These are phyloP conservation scores for Stegodyphus mimosarum DNA, from an alignment of 1,140 invertebrate species.

Conservation along the genomic window DNA sequence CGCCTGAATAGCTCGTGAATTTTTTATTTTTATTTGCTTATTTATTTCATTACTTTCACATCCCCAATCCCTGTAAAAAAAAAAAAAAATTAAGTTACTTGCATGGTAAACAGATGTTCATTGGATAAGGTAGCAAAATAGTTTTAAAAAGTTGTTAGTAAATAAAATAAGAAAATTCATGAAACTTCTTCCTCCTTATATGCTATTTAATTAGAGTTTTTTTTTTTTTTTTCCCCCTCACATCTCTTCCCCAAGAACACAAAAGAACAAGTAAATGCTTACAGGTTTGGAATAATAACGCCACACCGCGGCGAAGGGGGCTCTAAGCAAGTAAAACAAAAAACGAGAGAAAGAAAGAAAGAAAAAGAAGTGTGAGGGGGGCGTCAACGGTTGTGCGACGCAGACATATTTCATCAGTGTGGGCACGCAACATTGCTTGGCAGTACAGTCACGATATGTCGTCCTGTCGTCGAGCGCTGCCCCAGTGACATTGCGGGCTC, in stretches of 20 bases:
- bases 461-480: conserved; percentile 39
- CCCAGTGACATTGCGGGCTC: conserved; percentile 20
- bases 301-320: not conserved
- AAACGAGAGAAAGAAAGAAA: conserved; percentile 4
- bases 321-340: conserved; percentile 17
- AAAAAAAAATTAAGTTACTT: no score
- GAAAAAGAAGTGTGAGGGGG: conserved; percentile 29
- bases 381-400: conserved; percentile 21
- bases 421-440: conserved; percentile 42
- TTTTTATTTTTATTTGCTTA: no score
- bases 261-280: conserved; percentile 39
- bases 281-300: conserved; percentile 30
- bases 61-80: no score
- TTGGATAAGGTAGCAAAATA: no score
- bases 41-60: no score
- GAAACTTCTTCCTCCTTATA: no score
- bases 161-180: no score
- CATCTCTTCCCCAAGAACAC: conserved; percentile 3
- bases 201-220: not conserved
- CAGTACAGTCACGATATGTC: conserved; percentile 32
- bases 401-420: conserved; percentile 31
- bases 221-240: not conserved
- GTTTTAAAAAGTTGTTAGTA: no score
- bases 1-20: no score
- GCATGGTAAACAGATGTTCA: no score